phyloP scores from a whole-genome alignment of 2,797 vertebrate genomes.

The Fundulus diaphanus region DNA sequence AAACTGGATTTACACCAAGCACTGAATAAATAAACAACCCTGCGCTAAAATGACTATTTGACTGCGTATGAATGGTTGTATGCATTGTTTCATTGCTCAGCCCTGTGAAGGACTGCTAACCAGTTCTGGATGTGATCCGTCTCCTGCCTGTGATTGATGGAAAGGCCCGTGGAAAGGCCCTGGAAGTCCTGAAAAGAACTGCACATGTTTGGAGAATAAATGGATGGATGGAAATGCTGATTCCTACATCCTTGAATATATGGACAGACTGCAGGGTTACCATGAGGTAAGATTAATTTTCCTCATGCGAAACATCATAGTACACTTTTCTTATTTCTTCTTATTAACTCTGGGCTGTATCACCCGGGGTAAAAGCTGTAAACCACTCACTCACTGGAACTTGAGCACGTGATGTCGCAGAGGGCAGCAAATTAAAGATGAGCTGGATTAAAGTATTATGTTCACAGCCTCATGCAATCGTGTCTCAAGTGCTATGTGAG shows the following conservation, averaged over 20 bases:
- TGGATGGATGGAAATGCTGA: neutral
- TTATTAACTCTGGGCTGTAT: neutral
- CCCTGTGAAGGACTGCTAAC: neutral
- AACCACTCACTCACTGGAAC: conserved; percentile 19
- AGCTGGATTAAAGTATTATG: conserved; percentile 37
- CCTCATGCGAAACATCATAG: neutral
- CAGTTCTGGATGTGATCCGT: neutral
- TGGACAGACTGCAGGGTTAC: neutral
- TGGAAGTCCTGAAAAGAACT: neutral
- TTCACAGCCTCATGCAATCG: conserved; percentile 17
- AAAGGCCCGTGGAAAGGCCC: neutral
- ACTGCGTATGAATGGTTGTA: neutral
- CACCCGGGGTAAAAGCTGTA: neutral
- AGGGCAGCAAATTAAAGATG: conserved; percentile 16
- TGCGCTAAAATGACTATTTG: neutral
- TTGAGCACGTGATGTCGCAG: conserved; percentile 23
- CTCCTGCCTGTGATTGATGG: neutral
- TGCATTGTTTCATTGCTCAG: neutral
- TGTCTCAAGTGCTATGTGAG: conserved; percentile 21
- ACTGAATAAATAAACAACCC: neutral
- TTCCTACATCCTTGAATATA: neutral
- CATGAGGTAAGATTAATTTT: too few relatives aligned
- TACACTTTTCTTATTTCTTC: neutral
- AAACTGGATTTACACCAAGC: too few relatives aligned
- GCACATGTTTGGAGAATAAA: neutral